A percentile compares a stretch with the other conserved stretches of the same genome.
These are phyloP conservation scores for Stichopus chloronotus DNA, from an alignment of 35 echinoderm and acorn worm species.

Conservation along the genomic window DNA sequence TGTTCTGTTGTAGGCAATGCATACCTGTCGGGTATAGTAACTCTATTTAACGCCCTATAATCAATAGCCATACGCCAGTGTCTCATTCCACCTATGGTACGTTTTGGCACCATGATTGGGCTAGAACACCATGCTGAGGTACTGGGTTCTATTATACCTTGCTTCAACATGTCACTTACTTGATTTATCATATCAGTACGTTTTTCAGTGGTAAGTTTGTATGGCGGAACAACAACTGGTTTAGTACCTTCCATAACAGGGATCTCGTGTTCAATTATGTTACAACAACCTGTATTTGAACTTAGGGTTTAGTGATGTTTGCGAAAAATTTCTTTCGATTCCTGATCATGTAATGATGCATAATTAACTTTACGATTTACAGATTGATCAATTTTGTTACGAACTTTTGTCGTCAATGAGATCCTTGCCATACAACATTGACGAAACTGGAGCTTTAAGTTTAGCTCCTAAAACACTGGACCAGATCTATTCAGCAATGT, in stretches of 20 bases:
- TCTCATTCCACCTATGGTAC: neutral
- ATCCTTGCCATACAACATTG: neutral
- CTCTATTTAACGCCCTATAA: conserved; percentile 6
- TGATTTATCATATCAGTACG: conserved; percentile 46
- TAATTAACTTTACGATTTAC: neutral
- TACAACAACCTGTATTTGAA: conserved; percentile 1
- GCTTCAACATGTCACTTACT: conserved; percentile 47
- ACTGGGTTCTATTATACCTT: conserved; percentile 38
- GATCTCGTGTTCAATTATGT: conserved; percentile 38
- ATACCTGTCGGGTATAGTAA: conserved; percentile 27
- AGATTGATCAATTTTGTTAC: neutral
- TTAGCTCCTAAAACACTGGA: neutral
- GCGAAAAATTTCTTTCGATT: conserved; percentile 36
- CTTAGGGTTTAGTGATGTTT: neutral
- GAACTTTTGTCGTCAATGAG: neutral
- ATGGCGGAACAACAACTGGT: conserved; percentile 44
- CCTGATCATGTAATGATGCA: neutral
- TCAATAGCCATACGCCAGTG: conserved; percentile 43
- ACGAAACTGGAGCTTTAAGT: conserved; percentile 2
- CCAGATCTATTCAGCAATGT: neutral
- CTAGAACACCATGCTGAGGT: conserved; percentile 38
- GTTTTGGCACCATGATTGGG: conserved; percentile 31
- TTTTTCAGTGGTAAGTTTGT: conserved; percentile 38
- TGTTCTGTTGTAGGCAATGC: conserved; percentile 19
- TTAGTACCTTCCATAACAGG: conserved; percentile 44